Conservation (phyloP, 2,888 invertebrate species). For the Melanargia galathea region DNA sequence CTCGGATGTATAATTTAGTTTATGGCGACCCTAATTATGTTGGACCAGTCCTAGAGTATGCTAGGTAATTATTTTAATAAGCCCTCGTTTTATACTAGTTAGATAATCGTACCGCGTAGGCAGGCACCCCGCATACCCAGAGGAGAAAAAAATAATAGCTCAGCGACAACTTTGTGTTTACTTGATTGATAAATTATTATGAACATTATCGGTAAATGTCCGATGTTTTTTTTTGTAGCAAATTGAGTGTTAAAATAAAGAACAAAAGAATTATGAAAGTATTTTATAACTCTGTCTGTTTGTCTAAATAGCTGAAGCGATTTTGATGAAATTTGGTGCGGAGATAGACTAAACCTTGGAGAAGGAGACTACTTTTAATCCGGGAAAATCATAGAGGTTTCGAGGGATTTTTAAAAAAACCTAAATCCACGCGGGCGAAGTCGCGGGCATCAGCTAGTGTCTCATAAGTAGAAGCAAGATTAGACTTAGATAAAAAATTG, state of each 20-base stretch:
- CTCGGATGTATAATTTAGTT: not conserved
- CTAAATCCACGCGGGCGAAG: too few relatives aligned
- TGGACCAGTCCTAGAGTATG: conserved; percentile 46
- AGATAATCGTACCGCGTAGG: conserved; percentile 45
- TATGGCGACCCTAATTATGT: conserved; percentile 41
- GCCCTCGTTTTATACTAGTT: conserved; percentile 64
- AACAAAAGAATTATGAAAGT: too few relatives aligned
- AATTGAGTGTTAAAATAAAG: not conserved
- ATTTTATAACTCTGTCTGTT: too few relatives aligned
- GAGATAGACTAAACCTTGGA: too few relatives aligned
- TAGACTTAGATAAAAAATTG: too few relatives aligned
- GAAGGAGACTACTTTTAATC: too few relatives aligned
- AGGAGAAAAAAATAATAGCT: conserved; percentile 2
- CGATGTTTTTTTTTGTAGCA: not conserved
- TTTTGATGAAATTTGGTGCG: too few relatives aligned
- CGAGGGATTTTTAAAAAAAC: too few relatives aligned
- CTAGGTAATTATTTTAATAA: conserved; percentile 69
- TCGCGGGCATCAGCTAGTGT: too few relatives aligned
- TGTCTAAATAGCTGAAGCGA: too few relatives aligned
- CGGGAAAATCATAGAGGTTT: too few relatives aligned
- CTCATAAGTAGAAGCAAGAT: too few relatives aligned
- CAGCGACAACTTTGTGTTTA: conserved; percentile 1
- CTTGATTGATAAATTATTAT: conserved; percentile 20
- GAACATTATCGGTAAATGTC: not conserved
- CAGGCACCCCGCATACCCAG: not conserved